Percentiles rank a stretch among this genome's conserved stretches.
Conservation (phyloP, 2,797 vertebrate species). For the Gymnodraco acuticeps region DNA sequence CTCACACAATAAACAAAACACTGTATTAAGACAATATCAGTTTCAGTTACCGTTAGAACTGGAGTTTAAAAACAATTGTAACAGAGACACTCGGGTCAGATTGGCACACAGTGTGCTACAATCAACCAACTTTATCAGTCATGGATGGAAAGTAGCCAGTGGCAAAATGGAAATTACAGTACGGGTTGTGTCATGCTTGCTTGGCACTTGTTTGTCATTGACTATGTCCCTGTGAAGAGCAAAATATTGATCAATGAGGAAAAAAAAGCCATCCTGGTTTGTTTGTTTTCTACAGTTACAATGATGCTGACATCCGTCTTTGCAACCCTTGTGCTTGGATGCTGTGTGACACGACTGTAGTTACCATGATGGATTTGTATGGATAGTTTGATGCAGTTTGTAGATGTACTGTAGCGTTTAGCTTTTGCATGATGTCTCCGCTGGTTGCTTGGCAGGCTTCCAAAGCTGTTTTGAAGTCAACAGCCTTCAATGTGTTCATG, state of each 20-base stretch:
- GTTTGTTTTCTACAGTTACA: constrained; percentile 55
- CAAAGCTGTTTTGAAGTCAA: constrained; percentile 38
- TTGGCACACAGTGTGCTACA: constrained; percentile 76
- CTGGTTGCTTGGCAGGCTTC: constrained; percentile 50
- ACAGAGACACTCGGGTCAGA: constrained; percentile 65
- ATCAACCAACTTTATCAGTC: constrained; percentile 78
- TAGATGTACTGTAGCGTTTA: constrained; percentile 31
- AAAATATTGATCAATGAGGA: constrained; percentile 78
- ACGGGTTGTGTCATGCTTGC: constrained; percentile 82
- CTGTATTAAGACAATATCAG: constrained; percentile 77
- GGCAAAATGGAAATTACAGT: constrained; percentile 88
- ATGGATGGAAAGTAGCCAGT: constrained; percentile 86
- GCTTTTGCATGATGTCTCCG: constrained; percentile 47
- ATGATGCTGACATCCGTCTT: constrained; percentile 32
- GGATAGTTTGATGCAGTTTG: constrained; percentile 16
- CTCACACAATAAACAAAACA: constrained; percentile 44
- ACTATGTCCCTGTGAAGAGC: constrained; percentile 80
- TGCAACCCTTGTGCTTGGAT: constrained; percentile 15
- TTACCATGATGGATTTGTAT: constrained; percentile 32
- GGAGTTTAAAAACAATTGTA: constrained; percentile 48
- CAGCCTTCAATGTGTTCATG: constrained; percentile 49
- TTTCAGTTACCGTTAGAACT: constrained; percentile 66
- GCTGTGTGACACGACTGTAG: constrained; percentile 29
- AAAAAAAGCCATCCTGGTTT: constrained; percentile 48
- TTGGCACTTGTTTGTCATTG: constrained; percentile 86